Base-by-base conservation (phyloP, 2,888 invertebrate species). In the Leptinotarsa tumamoca region DNA sequence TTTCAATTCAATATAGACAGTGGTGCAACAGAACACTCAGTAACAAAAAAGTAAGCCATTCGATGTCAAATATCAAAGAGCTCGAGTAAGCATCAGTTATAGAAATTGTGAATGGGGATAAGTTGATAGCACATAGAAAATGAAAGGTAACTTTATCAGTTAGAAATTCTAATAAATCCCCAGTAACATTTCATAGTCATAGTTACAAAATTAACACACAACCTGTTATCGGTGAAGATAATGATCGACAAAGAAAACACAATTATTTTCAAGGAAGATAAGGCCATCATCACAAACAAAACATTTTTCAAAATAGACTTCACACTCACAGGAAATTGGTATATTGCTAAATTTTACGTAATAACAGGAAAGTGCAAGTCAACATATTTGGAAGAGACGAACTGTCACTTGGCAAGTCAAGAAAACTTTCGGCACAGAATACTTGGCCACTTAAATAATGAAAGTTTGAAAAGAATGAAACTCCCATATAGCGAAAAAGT, bases 391-490 rank as follows among this genome's bases (percentile, higher is more conserved):
- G 51, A 51, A 51, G 3, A 3, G n/a, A 18, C 56, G 10, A 56
- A 56, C 56, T 56, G 56, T 58, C 0, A 23, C 21, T 58, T 14
- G 23, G 0, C 50, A 15, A 21, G 17, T 51, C 51, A 51, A 21
- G 15, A 15, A 18, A 56, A 56, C 10, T 21, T 56, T n/a, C 1
- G 56, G 51, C 51, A 51, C 7, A 10, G 15, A 17, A 18, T 18
- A n/a, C 21, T 50, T 67, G 21, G 50, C n/a, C 50, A 67, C 21
- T 15, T n/a, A 2, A 67, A 50, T 27, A 56, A 69, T 51, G 23
- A 51, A 21, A 51, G n/a, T 51, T 69, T 68, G 18, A 50, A 68
- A 68, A 33, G 23, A 23, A 66, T 17, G 27, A n/a, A 58, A 23
- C 51, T 14, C 23, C 23, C 23, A 27, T 27, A 27, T 27, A 27